Base-by-base conservation (phyloP, 1,140 invertebrate species). In the Galendromus occidentalis region DNA sequence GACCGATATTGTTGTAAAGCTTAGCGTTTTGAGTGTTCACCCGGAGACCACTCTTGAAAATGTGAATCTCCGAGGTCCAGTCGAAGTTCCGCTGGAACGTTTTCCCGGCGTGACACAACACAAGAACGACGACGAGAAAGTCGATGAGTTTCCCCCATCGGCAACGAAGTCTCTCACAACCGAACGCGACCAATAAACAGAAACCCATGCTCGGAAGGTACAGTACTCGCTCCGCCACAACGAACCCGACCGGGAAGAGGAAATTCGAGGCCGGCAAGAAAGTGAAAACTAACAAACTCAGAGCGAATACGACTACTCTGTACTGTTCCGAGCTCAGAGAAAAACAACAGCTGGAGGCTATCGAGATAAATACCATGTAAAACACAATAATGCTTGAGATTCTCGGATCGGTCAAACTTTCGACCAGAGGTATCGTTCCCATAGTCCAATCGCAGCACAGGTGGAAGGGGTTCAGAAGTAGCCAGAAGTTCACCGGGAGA, bases 381-480 rank as follows among this genome's bases (percentile, higher is more conserved):
- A 88, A 82, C 0, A 78, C 76, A 1, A 92, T 7, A 0, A 91
- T 95, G 4, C 83, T 82, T n/a, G 93, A 68, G 79, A 95, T 96
- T 41, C 93, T 80, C 0, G 79, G 72, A 78, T 97, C 93, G 0
- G 79, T 68, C 70, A 92, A 82, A 41, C 83, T 84, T 66, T 84
- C 81, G 12, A 97, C 79, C 12, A 96, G 73, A 0, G 91, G 88
- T 64, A 97, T 85, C 29, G 92, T 95, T 41, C 91, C 91, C 93
- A 97, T 97, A 45, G 92, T 96, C 92, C 92, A 97, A 78, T 97
- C 93, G 76, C 91, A 96, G 78, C 91, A 95, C 17, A 97, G 80
- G 71, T 87, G 82, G 68, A 84, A 86, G 14, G 92, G 92, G 74
- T 89, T 85, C 41, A 93, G 79, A 51, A 97, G 78, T 44, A 96